Conservation (phyloP, 2,888 invertebrate genomes). For the Tachina grossa region DNA sequence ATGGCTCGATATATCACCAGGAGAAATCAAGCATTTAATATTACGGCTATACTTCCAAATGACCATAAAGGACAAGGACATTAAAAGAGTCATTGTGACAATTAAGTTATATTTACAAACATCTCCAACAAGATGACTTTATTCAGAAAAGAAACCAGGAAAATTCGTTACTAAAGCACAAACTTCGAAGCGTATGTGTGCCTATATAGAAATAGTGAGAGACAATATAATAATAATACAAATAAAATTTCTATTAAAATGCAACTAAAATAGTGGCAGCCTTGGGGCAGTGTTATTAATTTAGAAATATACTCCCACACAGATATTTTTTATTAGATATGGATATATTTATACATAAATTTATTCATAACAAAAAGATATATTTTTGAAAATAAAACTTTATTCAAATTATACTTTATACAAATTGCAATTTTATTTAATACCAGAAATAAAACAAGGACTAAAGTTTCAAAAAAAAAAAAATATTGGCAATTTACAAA, state of each 20-base stretch:
- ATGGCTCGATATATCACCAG: no score
- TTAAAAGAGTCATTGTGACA: neutral
- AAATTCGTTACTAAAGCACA: constrained; percentile 1
- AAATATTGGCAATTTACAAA: no score
- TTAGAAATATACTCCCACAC: no score
- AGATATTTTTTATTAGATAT: neutral
- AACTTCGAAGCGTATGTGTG: neutral
- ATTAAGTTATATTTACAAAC: neutral
- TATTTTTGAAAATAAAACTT: no score
- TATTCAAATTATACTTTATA: no score
- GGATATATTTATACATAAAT: neutral
- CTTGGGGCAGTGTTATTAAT: constrained; percentile 11
- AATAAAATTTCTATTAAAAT: constrained; percentile 47
- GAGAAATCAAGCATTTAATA: no score
- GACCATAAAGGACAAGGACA: no score
- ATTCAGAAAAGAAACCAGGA: neutral
- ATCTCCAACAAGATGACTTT: neutral
- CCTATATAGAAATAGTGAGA: neutral
- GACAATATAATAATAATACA: neutral
- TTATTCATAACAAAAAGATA: no score
- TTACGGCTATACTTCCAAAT: no score
- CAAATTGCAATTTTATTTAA: no score
- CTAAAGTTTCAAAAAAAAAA: no score
- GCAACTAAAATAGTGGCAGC: constrained; percentile 33
- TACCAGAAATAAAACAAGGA: no score